Evolutionary conservation across 2,113 vertebrate genomes (phyloP), one percentile per base, ranked within the genome.

Genomic region (Cinclus mexicanus): DNA sequence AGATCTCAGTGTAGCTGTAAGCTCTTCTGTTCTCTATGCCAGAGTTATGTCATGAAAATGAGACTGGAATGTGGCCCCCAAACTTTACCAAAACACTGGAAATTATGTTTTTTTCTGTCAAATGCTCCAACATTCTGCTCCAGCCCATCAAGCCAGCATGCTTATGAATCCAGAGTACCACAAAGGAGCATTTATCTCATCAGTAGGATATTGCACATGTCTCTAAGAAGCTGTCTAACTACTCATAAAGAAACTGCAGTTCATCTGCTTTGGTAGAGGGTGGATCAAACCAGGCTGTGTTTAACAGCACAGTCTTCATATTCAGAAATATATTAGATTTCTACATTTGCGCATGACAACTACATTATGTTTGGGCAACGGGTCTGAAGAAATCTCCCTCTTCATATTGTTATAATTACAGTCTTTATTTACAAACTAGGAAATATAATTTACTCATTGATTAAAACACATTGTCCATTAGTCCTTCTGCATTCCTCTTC

Each of bases 181-280:
- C 90, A 96, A 96, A 95, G 68, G 37, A 96, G 65, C 56, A 64
- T 75, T 96, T 93, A 93, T 89, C 79, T 94, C 71, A 63, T 63
- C 68, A 81, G 33, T 52, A 39, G 33, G 64, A 92, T 70, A 88
- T 22, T 95, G 47, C 79, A 79, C 31, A 53, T 68, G 42, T 53
- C 60, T 56, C 63, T 41, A 49, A 77, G 63, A 93, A 77, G 35
- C 50, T 53, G 61, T 53, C 59, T 75, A 74, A 87, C 80, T 63
- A 41, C 60, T 93, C 37, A 10, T 63, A 81, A 78, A 71, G 42
- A 90, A 96, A 71, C 23, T 67, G 33, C 35, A 69, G 44, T 80
- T 95, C 56, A 70, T 64, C 47, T 78, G 21, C 61, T 95, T 64
- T 60, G 15, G 12, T 72, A 83, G 17, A 92, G 69, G 46, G 53